Base-by-base conservation (phyloP, 1,140 invertebrate species). In the Drosophila aff. region DNA sequence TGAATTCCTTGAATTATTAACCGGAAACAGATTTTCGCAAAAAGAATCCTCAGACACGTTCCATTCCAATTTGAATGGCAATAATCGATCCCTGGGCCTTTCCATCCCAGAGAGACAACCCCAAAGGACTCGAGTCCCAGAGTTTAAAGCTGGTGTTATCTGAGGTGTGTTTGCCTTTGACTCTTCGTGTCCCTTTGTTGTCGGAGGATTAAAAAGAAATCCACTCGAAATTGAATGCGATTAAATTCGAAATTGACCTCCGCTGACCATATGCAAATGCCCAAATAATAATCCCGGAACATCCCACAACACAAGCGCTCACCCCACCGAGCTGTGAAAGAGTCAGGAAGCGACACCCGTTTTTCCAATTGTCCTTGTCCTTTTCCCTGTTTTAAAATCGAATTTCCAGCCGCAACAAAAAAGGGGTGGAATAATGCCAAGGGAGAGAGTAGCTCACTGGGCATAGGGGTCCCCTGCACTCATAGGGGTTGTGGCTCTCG, bases 41-140 rank as follows among this genome's bases (percentile, higher is more conserved):
- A 62, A 53, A 26, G 38, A 75, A 76, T 36, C 26, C 55, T 49
- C 69, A 53, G 61, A 76, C 91, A 92, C 87, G 91, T 92, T 91
- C 86, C 81, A 81, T 92, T 80, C 73, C 84, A 87, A 85, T 91
- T 92, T 91, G 91, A 92, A 87, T 81, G 89, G 82, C 77, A 92
- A 92, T 92, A 92, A 92, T 92, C 91, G 91, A 91, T 92, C 91
- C 91, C 91, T 72, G 77, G 91, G 91, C 82, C 79, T 76, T 87
- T 90, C 62, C 62, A 23, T 59, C 13, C 52, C 16, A 33, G 4
- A 28, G 36, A 43, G 60, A 52, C 28, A 62, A 64, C 65, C 64
- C 47, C 43, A 13, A 40, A 9, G 40, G 8, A 16, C 7, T 15
- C 46, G 21, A 64, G 15, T 15, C 23, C 2, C 15, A 33, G 13